These are phyloP conservation scores for Asarcornis scutulata DNA, from an alignment of 2,113 vertebrate species.

Conservation along the genomic window DNA sequence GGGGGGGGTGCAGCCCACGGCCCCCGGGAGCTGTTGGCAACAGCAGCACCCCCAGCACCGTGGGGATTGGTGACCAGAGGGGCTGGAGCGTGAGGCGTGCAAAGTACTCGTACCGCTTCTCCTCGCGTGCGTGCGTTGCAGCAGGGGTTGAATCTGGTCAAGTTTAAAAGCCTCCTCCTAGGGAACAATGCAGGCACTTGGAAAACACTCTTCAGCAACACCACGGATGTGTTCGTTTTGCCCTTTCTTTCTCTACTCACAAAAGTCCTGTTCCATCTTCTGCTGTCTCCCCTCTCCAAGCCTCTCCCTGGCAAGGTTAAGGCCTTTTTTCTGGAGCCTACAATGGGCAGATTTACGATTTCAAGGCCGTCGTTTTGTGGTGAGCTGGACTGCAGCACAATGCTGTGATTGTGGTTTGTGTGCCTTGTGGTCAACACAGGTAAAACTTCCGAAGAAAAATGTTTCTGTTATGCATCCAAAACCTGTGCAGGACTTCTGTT, in stretches of 20 bases:
- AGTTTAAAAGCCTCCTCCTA: not conserved
- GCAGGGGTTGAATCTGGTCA: not conserved
- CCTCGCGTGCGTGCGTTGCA: accelerated
- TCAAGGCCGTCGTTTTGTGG: not conserved
- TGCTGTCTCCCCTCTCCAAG: not conserved
- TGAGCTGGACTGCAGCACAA: not conserved
- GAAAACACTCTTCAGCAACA: not conserved
- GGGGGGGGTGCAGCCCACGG: not conserved
- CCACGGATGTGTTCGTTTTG: not conserved
- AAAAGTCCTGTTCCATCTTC: not conserved
- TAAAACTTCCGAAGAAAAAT: not conserved
- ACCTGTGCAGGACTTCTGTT: not conserved
- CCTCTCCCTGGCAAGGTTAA: no score
- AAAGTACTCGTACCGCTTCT: not conserved
- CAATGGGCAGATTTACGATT: not conserved
- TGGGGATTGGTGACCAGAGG: not conserved
- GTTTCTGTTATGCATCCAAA: not conserved
- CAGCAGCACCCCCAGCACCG: accelerated
- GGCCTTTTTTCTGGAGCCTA: not conserved
- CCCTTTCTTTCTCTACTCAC: not conserved
- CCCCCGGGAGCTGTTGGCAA: accelerated
- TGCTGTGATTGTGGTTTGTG: not conserved
- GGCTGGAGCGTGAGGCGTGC: not conserved
- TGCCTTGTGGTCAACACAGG: not conserved
- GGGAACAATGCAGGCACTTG: not conserved